Conservation (phyloP, 2,113 vertebrate genomes). For the Plectropomus leopardus region DNA sequence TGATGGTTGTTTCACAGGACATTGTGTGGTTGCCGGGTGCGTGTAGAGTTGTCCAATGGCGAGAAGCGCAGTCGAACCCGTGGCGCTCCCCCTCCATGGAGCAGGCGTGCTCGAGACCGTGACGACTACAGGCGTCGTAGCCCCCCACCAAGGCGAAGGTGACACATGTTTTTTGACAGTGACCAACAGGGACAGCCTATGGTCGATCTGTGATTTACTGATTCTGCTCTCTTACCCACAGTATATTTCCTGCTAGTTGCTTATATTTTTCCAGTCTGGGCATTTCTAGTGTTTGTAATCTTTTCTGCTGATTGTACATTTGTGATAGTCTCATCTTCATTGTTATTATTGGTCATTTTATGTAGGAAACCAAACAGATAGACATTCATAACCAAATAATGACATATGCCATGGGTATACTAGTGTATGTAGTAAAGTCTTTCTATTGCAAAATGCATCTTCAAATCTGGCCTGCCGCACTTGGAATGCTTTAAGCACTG, state of each 20-base stretch:
- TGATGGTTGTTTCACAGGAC: conserved; percentile 82
- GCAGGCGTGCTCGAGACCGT: conserved; percentile 92
- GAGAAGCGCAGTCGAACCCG: conserved; percentile 96
- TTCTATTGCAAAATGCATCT: conserved; percentile 38
- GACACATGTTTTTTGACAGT: conserved; percentile 66
- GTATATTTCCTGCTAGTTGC: conserved; percentile 63
- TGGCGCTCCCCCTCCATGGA: conserved; percentile 95
- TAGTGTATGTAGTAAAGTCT: conserved; percentile 10
- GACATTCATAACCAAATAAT: conserved; percentile 28
- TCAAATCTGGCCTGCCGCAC: conserved; percentile 35
- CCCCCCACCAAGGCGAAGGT: conserved; percentile 94
- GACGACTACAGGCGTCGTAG: conserved; percentile 95
- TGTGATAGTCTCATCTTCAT: conserved; percentile 76
- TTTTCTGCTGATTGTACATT: conserved; percentile 54
- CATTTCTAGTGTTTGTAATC: conserved; percentile 41
- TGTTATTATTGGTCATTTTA: conserved; percentile 71
- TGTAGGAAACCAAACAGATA: conserved; percentile 4
- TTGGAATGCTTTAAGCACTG: conserved; percentile 14
- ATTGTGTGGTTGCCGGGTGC: conserved; percentile 94
- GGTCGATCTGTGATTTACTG: conserved; percentile 43
- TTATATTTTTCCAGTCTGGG: conserved; percentile 48
- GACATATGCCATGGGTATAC: background rate
- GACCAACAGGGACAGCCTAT: conserved; percentile 25
- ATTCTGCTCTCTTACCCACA: conserved; percentile 54
- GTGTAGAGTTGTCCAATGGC: conserved; percentile 96